Evolutionary conservation across 2,888 invertebrate genomes (phyloP).

Genomic region (Neocrepidodera transversa): DNA sequence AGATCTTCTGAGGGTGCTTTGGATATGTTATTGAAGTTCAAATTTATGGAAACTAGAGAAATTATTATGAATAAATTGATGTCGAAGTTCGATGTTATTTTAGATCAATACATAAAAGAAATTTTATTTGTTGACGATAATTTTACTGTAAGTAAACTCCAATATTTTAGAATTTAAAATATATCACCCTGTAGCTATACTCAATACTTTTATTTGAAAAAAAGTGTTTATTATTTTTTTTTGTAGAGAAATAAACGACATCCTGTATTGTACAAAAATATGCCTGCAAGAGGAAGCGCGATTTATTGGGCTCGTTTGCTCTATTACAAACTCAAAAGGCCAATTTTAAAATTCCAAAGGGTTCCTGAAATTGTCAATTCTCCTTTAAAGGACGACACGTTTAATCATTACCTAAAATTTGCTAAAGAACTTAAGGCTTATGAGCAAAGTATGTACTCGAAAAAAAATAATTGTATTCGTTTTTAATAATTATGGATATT

Average conservation of each 20-base stretch:
- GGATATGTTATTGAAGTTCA: constrained; percentile 79
- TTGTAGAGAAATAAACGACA: constrained; percentile 67
- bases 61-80: constrained; percentile 76
- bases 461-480: neutral
- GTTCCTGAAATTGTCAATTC: constrained; percentile 77
- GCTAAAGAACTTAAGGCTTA: constrained; percentile 78
- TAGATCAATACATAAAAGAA: constrained; percentile 86
- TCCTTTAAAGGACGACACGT: constrained; percentile 76
- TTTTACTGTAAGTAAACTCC: constrained; percentile 71
- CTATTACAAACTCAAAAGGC: constrained; percentile 79
- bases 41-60: constrained; percentile 77
- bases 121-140: constrained; percentile 74
- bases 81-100: constrained; percentile 83
- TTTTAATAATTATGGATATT: too few species aligned
- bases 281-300: constrained; percentile 82
- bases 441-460: constrained; percentile 39
- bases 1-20: constrained; percentile 85
- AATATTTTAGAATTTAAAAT: neutral
- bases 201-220: too few species aligned
- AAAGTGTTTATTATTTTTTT: constrained; percentile 10
- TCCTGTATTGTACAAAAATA: constrained; percentile 77
- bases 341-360: constrained; percentile 80
- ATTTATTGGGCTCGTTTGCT: constrained; percentile 86
- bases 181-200: too few species aligned
- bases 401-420: constrained; percentile 78